Evolutionary conservation across 2,888 invertebrate species (phyloP), one percentile per base, ranked within the genome.

Genomic region (Drosophila monieri): DNA sequence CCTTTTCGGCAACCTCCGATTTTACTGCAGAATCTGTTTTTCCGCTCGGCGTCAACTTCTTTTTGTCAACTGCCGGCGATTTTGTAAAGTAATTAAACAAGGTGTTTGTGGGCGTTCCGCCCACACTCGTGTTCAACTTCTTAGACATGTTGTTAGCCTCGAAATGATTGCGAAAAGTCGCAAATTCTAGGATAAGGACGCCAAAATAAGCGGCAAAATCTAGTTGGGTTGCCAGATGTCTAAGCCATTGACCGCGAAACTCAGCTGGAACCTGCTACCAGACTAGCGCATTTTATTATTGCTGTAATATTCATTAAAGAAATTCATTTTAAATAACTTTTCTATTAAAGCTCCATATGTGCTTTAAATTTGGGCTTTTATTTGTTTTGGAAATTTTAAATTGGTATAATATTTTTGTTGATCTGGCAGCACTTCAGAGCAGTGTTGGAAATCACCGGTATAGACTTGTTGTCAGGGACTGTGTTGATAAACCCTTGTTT

Each of bases 71-170:
- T 1, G 93, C 93, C 6, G 94, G 94, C 0, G 94, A 94, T 89
- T 93, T 94, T 1, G 93, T 89, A 80, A 95, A 95, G 87, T 95
- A 95, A 87, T 95, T 95, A 48, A 94, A 94, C 12, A 95, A 87
- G 0, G 95, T 95, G 83, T 95, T 95, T 18, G 77, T 88, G 2
- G 90, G 89, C 3, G 90, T 90, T 1, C 88, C 86, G 21, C 79
- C 76, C 6, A 68, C 67, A 67, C 90, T 88, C 9, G 80, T 81
- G 61, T 89, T 90, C 1, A 90, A 71, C 67, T 89, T 90, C 58
- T 84, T 90, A 0, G 90, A 89, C 90, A 90, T 90, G 59, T 48
- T 77, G 25, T 0, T 12, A 59, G 6, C 3, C 32, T 14, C n/a
- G 12, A 27, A 15, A 5, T 51, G 6, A 62, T 32, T 14, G 30